Base-by-base conservation (phyloP, 2,888 invertebrate species). In the Oligia strigilis region DNA sequence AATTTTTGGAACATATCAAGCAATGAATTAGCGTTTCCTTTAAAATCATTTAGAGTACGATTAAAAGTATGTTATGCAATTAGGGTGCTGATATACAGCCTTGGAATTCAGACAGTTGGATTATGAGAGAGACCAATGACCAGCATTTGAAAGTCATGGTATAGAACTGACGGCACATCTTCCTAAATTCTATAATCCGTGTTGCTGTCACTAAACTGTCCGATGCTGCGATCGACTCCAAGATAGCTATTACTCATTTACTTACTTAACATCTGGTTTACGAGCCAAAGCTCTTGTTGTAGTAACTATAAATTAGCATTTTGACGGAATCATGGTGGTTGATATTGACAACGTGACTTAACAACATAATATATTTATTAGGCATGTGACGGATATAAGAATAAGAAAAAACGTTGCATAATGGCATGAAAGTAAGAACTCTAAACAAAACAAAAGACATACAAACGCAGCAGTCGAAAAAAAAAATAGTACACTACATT, bases 211-310 rank as follows among this genome's bases (percentile, higher is more conserved):
- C 52, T 64, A 60, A 75, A 67, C 72, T 58, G 62, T 64, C 46
- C 40, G 62, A 73, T 60, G n/a, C 72, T 49, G 66, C 71, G 75
- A 82, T 72, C 62, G 36, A 82, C 58, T 82, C 43, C 55, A 66
- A 64, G 55, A 65, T 82, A 67, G 49, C 52, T 49, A 75, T 86
- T 67, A 85, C 81, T 82, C 82, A 82, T 82, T 85, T 70, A 75
- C 75, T 82, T 82, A 75, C 67, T 82, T 67, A 67, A 72, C 55
- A 62, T 55, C 29, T 60, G 46, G 65, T 13, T 81, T 62, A 71
- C 82, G 58, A 66, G 46, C 64, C 23, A 49, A 72, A 80, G 62
- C 62, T 81, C 74, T 85, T 73, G 69, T 80, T 80, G 17, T 19
- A 40, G 29, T 52, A 19, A 62, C 23, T 29, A n/a, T 14, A 5